Conservation (phyloP, 2,888 invertebrate species). For the Amblyjoppa proteus region DNA sequence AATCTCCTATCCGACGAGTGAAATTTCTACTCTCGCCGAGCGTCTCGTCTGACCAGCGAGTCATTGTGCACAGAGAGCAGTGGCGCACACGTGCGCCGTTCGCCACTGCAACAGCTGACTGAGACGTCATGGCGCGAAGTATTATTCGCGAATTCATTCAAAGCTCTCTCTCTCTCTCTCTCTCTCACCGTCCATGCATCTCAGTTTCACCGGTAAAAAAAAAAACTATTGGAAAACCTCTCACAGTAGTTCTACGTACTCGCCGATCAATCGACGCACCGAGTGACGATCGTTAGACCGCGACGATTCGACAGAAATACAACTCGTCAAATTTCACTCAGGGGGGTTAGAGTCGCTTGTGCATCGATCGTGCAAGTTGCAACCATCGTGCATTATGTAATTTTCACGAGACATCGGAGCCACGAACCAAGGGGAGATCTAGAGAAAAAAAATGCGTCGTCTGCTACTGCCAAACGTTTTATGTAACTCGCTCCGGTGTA, state of each 20-base stretch:
- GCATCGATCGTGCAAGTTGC: slow-evolving; percentile 52
- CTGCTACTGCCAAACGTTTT: slow-evolving; percentile 61
- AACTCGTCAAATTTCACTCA: neutral
- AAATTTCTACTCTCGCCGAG: slow-evolving; percentile 33
- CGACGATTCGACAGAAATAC: neutral
- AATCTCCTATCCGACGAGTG: neutral
- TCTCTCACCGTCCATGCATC: neutral
- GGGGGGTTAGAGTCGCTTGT: neutral
- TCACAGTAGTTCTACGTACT: neutral
- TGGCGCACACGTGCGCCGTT: slow-evolving; percentile 72
- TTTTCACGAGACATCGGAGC: slow-evolving; percentile 51
- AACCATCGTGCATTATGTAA: slow-evolving; percentile 55
- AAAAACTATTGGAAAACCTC: neutral
- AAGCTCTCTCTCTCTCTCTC: neutral
- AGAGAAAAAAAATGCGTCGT: slow-evolving; percentile 43
- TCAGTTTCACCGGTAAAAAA: slow-evolving; percentile 3
- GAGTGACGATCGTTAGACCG: neutral
- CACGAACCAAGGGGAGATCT: slow-evolving; percentile 38
- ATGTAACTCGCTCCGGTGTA: slow-evolving; percentile 40
- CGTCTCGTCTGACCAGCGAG: slow-evolving; percentile 49
- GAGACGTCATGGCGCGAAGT: slow-evolving; percentile 54
- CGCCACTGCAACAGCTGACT: slow-evolving; percentile 78
- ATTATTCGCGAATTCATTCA: neutral
- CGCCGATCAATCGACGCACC: neutral
- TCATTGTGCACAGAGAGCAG: neutral